phyloP scores from a whole-genome alignment of 2,113 vertebrate species.

The Microcebus lehilahytsara region DNA sequence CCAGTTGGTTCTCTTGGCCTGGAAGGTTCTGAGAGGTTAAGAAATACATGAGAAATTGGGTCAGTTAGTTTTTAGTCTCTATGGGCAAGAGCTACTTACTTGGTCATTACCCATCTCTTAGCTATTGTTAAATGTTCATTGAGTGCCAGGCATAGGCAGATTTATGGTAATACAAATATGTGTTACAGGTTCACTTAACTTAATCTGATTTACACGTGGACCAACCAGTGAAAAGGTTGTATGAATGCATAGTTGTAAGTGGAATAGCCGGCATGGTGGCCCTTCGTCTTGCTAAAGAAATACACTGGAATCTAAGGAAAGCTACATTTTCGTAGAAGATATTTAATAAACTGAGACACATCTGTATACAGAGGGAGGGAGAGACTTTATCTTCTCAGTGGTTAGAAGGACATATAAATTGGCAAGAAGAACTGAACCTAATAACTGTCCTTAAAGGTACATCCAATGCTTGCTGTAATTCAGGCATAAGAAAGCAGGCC shows the following conservation, averaged over 20 bases:
- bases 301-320: not conserved
- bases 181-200: not conserved
- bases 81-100: not conserved
- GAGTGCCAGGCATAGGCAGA: not conserved
- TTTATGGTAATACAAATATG: not conserved
- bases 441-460: not conserved
- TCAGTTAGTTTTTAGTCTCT: slow-evolving; percentile 17
- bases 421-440: not conserved
- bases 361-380: not conserved
- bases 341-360: not conserved
- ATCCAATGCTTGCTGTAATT: not conserved
- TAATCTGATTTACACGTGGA: not conserved
- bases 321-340: not conserved
- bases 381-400: not conserved
- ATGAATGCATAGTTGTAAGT: not conserved
- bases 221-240: not conserved
- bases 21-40: slow-evolving; percentile 49
- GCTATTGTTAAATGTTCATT: slow-evolving; percentile 2
- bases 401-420: not conserved
- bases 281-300: not conserved
- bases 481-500: not conserved
- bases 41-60: slow-evolving; percentile 30
- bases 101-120: not conserved
- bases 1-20: slow-evolving; percentile 42
- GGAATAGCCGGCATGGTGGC: not conserved